Evolutionary conservation across 2,113 vertebrate species (phyloP).

Genomic region (Cochlearius cochlearius): DNA sequence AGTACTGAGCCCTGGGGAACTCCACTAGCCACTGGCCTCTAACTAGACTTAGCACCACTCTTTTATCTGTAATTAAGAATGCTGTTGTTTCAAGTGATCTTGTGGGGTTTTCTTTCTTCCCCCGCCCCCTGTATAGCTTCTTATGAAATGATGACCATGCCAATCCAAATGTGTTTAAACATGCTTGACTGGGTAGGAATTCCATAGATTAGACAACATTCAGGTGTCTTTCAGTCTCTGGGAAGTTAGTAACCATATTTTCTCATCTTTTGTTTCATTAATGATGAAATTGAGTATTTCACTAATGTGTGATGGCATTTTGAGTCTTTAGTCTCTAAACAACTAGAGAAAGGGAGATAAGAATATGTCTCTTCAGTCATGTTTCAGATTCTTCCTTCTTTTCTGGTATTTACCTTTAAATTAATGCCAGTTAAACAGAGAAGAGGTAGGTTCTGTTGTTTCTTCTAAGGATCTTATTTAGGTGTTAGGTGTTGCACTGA

Average conservation of each 20-base stretch:
- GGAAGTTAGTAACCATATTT: neutral
- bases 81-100: neutral
- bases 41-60: no score
- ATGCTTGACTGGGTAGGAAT: neutral
- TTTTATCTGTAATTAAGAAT: neutral
- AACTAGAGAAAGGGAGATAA: neutral
- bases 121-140: accelerated
- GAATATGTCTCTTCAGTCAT: neutral
- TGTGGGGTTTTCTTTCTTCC: neutral
- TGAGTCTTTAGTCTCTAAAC: neutral
- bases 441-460: neutral
- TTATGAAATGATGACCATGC: neutral
- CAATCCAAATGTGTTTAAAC: neutral
- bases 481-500: neutral
- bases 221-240: neutral
- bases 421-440: neutral
- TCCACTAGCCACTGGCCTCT: no score
- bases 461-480: neutral
- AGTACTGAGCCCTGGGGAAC: no score
- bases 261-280: neutral
- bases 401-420: neutral
- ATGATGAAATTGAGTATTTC: neutral
- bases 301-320: neutral
- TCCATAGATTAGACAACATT: neutral
- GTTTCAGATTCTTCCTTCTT: neutral